Evolutionary conservation across 2,797 vertebrate genomes (phyloP), one percentile per base, ranked within the genome.

Genomic region (Salarias fasciatus): DNA sequence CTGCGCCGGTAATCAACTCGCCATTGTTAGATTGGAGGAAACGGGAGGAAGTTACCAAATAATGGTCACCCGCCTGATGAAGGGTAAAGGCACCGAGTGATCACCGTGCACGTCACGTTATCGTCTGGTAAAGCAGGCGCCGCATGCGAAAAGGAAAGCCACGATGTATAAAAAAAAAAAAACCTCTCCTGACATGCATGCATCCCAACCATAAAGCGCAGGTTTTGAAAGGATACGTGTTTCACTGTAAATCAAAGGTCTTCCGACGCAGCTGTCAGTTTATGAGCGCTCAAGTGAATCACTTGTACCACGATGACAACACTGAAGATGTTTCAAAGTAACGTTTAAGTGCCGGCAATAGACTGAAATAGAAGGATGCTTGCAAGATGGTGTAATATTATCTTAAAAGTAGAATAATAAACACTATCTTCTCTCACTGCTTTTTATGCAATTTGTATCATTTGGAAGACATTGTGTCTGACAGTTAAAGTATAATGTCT

Each of bases 191-290:
- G 60, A 81, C 63, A 70, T 53, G 53, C 44, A 54, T 64, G 43
- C 52, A 48, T 56, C 54, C 53, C 43, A 57, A 76, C 54, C 59
- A 36, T 75, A 62, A 76, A 78, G 53, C n/a, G 43, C 53, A 75
- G 48, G 48, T 36, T n/a, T 52, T 41, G 41, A 77, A 37, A 53
- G 45, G 63, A 56, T 52, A 59, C 29, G 38, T 65, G 53, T 55
- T 53, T 46, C 15, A 47, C 53, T 14, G 54, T 72, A 70, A 75
- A 84, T 86, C 69, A 77, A 69, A 82, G 50, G 42, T 58, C 52
- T 63, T 45, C 51, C 43, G 49, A 63, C 50, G 51, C 58, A 74
- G 45, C 63, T 65, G 68, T 79, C 68, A 75, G 46, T 47, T 30
- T 37, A 12, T 37, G 38, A 50, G 67, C 8, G 45, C 65, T 75